Conservation (phyloP, 2,113 vertebrate genomes). For the Mormyrus lacerda region DNA sequence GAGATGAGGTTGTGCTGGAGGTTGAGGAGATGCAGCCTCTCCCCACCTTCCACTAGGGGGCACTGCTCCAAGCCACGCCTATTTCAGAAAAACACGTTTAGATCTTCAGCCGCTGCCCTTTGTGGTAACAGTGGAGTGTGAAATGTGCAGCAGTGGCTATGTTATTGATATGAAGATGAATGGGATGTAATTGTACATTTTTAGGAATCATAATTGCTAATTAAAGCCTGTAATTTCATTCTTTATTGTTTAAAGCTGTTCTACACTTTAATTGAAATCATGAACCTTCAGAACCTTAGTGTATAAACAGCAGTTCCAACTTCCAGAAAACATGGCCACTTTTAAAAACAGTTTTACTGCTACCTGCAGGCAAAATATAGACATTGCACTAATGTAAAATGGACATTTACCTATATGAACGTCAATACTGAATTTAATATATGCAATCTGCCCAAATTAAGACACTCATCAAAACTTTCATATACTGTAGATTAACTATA, state of each 20-base stretch:
- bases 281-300: background rate
- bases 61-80: constrained; percentile 76
- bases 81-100: constrained; percentile 17
- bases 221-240: background rate
- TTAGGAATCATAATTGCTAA: background rate
- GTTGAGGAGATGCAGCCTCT: constrained; percentile 77
- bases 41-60: constrained; percentile 70
- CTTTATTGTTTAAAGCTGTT: background rate
- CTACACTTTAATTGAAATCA: background rate
- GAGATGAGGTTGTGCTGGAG: constrained; percentile 88
- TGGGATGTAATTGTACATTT: background rate
- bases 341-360: constrained; percentile 47
- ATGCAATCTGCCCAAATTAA: background rate
- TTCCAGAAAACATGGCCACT: background rate
- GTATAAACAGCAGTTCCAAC: background rate
- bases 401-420: background rate
- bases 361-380: constrained; percentile 42
- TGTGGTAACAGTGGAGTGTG: background rate
- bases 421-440: background rate
- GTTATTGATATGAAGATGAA: background rate
- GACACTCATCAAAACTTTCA: background rate
- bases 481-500: background rate
- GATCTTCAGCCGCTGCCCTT: background rate
- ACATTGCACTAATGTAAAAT: background rate
- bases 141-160: background rate